Evolutionary conservation across 2,888 invertebrate species (phyloP).

Genomic region (Drosophila yooni): DNA sequence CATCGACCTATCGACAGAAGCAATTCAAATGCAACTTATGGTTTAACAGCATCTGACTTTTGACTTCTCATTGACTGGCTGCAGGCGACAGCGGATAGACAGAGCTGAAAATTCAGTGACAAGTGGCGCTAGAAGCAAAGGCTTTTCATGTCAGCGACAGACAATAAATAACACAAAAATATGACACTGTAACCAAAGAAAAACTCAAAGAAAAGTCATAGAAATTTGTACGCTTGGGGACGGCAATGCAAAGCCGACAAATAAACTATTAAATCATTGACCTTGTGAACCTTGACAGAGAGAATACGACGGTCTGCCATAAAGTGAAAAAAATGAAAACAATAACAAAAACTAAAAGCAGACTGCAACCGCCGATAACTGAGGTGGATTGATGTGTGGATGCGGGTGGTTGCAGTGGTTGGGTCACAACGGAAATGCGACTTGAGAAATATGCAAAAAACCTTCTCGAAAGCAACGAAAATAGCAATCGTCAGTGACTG

Average conservation of each 20-base stretch:
- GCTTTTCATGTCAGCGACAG: constrained; percentile 64
- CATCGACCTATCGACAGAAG: constrained; percentile 15
- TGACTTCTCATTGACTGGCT: constrained; percentile 23
- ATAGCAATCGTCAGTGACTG: constrained; percentile 36
- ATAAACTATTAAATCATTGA: constrained; percentile 77
- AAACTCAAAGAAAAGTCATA: constrained; percentile 47
- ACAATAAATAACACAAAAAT: constrained; percentile 45
- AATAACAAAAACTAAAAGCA: neutral
- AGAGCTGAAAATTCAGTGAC: constrained; percentile 9
- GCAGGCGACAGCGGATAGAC: neutral
- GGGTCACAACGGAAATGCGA: constrained; percentile 50
- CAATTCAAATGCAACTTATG: constrained; percentile 27
- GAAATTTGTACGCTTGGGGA: constrained; percentile 26
- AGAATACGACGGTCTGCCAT: constrained; percentile 16
- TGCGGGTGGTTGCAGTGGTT: neutral
- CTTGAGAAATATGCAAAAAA: constrained; percentile 70
- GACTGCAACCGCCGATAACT: constrained; percentile 41
- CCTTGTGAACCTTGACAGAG: constrained; percentile 76
- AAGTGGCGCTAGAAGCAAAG: constrained; percentile 53
- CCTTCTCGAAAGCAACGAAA: constrained; percentile 49
- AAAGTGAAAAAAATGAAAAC: neutral
- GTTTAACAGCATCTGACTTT: constrained; percentile 49
- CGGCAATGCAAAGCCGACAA: constrained; percentile 41
- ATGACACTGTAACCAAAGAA: constrained; percentile 19
- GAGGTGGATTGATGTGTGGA: constrained; percentile 19